phyloP scores from a whole-genome alignment of 1,140 invertebrate genomes.

The Coptotermes formosanus region DNA sequence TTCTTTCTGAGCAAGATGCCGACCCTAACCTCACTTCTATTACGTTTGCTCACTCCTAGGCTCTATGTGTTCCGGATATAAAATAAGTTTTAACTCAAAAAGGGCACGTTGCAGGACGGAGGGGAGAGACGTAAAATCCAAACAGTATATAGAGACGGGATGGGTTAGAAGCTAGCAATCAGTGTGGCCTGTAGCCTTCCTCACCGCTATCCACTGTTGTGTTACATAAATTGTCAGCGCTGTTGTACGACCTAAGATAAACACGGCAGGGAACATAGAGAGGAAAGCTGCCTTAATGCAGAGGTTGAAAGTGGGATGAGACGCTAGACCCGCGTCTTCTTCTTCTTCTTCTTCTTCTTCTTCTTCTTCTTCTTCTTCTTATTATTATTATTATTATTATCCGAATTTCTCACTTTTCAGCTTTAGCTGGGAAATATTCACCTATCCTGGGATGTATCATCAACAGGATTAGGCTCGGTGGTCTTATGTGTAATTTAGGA shows the following conservation, averaged over 20 bases:
- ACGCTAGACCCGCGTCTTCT: too few species aligned
- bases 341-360: too few species aligned
- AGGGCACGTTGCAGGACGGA: background rate
- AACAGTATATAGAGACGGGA: background rate
- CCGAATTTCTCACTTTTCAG: too few species aligned
- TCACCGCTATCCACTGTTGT: background rate
- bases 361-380: too few species aligned
- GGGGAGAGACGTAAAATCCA: background rate
- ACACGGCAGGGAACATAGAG: too few species aligned
- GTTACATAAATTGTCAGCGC: background rate
- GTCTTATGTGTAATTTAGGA: too few species aligned
- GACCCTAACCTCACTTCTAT: constrained; percentile 14
- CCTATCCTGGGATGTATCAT: too few species aligned
- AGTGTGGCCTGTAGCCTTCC: background rate
- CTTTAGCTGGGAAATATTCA: too few species aligned
- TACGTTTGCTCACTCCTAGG: background rate
- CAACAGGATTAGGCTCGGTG: too few species aligned
- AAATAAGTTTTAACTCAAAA: constrained; percentile 20
- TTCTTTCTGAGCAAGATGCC: constrained; percentile 7
- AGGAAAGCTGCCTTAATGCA: too few species aligned
- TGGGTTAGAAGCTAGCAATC: background rate
- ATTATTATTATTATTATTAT: too few species aligned
- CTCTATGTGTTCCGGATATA: constrained; percentile 15
- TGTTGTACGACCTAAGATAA: background rate
- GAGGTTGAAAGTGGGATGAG: too few species aligned